Evolutionary conservation across 2,888 invertebrate genomes (phyloP).

Genomic region (Helleia helle): DNA sequence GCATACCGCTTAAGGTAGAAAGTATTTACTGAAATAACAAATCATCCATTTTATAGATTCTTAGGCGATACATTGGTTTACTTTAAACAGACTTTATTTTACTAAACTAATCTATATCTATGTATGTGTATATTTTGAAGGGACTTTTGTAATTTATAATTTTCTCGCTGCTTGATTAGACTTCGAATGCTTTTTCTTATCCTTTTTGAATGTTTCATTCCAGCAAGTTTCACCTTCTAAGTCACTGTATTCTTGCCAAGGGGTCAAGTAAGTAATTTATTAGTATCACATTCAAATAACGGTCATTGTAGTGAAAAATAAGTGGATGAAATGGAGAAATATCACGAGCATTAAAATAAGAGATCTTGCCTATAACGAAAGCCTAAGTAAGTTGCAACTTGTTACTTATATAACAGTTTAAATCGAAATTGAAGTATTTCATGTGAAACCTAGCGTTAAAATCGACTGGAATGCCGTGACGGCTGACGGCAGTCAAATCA

Average conservation of each 20-base stretch:
- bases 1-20: background rate
- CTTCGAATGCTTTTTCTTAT: slow-evolving; percentile 39
- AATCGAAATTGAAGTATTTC: too few species aligned
- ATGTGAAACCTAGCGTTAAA: too few species aligned
- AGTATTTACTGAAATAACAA: background rate
- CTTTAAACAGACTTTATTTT: background rate
- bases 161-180: slow-evolving; percentile 30
- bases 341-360: too few species aligned
- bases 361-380: too few species aligned
- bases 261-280: slow-evolving; percentile 57
- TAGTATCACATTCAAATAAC: slow-evolving; percentile 1
- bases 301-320: background rate
- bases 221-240: slow-evolving; percentile 72
- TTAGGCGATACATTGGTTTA: background rate
- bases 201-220: slow-evolving; percentile 62
- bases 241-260: slow-evolving; percentile 65
- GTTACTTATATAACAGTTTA: too few species aligned
- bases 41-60: background rate
- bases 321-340: slow-evolving; percentile 1
- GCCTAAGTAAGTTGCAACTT: too few species aligned
- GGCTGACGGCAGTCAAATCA: too few species aligned
- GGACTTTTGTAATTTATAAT: slow-evolving; percentile 27
- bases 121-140: background rate
- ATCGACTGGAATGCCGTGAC: background rate
- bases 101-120: slow-evolving; percentile 1